Percentiles rank a stretch among this genome's conserved stretches.
Evolutionary conservation across 2,113 vertebrate species (phyloP).

Genomic region (Xiphias gladius): DNA sequence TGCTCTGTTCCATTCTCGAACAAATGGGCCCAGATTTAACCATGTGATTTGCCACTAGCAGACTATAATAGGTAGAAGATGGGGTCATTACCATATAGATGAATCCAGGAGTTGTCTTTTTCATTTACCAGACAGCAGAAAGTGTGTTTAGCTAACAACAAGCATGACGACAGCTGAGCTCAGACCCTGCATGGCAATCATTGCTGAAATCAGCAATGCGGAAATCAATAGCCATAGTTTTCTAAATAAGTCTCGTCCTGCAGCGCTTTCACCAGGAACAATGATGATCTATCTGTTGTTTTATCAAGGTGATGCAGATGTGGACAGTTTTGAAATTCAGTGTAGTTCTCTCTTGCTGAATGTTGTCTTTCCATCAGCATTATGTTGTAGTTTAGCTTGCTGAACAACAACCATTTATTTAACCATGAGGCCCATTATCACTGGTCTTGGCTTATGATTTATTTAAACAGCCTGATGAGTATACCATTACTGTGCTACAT

Average conservation of each 20-base stretch:
- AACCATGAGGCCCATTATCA: slow-evolving; percentile 65
- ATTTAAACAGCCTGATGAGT: slow-evolving; percentile 71
- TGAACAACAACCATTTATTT: slow-evolving; percentile 59
- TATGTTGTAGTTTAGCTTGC: slow-evolving; percentile 27
- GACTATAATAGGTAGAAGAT: slow-evolving; percentile 74
- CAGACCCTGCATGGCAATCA: slow-evolving; percentile 64
- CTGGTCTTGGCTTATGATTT: slow-evolving; percentile 64
- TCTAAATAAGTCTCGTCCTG: slow-evolving; percentile 79
- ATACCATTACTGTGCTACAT: slow-evolving; percentile 55
- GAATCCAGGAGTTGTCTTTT: slow-evolving; percentile 81
- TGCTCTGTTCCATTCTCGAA: slow-evolving; percentile 64
- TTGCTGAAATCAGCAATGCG: slow-evolving; percentile 76
- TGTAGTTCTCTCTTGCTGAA: not conserved
- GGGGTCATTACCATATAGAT: slow-evolving; percentile 86
- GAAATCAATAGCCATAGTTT: slow-evolving; percentile 83
- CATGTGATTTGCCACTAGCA: slow-evolving; percentile 74
- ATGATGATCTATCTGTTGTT: slow-evolving; percentile 59
- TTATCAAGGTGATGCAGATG: slow-evolving; percentile 60
- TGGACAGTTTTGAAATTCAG: slow-evolving; percentile 3
- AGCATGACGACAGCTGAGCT: slow-evolving; percentile 46
- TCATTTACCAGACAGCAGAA: slow-evolving; percentile 77
- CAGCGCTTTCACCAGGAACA: slow-evolving; percentile 66
- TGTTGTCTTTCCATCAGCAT: slow-evolving; percentile 31
- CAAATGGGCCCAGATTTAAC: slow-evolving; percentile 77
- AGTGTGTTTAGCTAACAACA: slow-evolving; percentile 71